phyloP scores from a whole-genome alignment of 2,113 vertebrate genomes.

The Nibea albiflora region DNA sequence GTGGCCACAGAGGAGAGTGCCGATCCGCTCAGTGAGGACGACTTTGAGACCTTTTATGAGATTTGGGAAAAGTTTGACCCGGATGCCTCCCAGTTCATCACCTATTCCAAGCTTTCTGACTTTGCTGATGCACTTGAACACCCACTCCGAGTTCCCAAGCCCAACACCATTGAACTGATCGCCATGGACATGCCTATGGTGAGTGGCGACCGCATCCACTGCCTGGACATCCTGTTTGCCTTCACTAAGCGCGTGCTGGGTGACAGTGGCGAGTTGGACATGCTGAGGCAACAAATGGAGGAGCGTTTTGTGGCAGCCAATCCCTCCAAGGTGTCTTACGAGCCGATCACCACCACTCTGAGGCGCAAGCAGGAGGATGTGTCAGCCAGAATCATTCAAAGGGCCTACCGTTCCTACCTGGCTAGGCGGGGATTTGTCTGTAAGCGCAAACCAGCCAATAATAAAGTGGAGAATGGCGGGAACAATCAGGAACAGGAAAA shows the following conservation, averaged over 20 bases:
- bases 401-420: constrained; percentile 91
- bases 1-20: constrained; percentile 98
- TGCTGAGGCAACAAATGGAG: constrained; percentile 98
- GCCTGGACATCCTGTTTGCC: constrained; percentile 98
- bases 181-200: constrained; percentile 99
- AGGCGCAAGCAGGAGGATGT: constrained; percentile 98
- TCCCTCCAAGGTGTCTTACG: constrained; percentile 99
- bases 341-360: constrained; percentile 98
- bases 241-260: constrained; percentile 99
- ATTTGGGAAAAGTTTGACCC: constrained; percentile 99
- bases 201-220: constrained; percentile 98
- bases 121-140: constrained; percentile 97
- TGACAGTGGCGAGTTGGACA: constrained; percentile 97
- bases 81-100: constrained; percentile 97
- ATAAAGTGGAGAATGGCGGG: constrained; percentile 93
- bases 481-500: constrained; percentile 93
- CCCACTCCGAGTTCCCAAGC: constrained; percentile 95
- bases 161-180: constrained; percentile 98
- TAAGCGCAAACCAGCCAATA: constrained; percentile 85
- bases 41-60: constrained; percentile 99
- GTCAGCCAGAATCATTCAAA: constrained; percentile 92
- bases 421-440: constrained; percentile 88
- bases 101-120: constrained; percentile 95
- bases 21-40: constrained; percentile 97
- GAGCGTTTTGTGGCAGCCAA: constrained; percentile 98